Conservation (phyloP, 2,113 vertebrate genomes). For the Benitochromis conjunctus region DNA sequence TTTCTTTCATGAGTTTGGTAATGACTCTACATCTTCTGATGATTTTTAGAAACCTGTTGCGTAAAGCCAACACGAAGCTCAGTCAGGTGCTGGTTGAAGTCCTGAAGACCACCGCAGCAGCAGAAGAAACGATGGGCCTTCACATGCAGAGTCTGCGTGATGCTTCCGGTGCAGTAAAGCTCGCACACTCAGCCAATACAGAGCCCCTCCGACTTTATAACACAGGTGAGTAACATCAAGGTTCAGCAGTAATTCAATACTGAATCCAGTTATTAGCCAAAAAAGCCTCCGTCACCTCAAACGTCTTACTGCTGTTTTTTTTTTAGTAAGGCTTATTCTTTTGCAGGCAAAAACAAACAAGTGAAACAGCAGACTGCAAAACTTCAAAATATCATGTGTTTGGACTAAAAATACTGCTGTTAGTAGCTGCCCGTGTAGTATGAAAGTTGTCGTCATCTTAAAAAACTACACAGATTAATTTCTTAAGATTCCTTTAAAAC, state of each 20-base stretch:
- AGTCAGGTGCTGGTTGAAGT: constrained; percentile 85
- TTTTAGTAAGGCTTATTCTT: neutral
- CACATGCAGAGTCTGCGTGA: constrained; percentile 83
- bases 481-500: neutral
- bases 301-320: neutral
- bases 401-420: neutral
- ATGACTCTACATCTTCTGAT: neutral
- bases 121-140: constrained; percentile 87
- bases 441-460: neutral
- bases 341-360: neutral
- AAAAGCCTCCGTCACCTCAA: neutral
- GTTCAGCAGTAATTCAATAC: neutral
- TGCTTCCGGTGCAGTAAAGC: constrained; percentile 63
- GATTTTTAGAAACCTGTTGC: constrained; percentile 72
- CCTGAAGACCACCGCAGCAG: constrained; percentile 87
- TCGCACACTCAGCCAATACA: constrained; percentile 52
- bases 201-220: constrained; percentile 35
- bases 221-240: constrained; percentile 17
- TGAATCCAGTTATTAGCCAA: neutral
- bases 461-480: neutral
- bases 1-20: neutral
- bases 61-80: constrained; percentile 81
- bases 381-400: neutral
- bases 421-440: neutral
- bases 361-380: neutral